phyloP scores from a whole-genome alignment of 2,888 invertebrate species.

The Nematopogon swammerdamellus region DNA sequence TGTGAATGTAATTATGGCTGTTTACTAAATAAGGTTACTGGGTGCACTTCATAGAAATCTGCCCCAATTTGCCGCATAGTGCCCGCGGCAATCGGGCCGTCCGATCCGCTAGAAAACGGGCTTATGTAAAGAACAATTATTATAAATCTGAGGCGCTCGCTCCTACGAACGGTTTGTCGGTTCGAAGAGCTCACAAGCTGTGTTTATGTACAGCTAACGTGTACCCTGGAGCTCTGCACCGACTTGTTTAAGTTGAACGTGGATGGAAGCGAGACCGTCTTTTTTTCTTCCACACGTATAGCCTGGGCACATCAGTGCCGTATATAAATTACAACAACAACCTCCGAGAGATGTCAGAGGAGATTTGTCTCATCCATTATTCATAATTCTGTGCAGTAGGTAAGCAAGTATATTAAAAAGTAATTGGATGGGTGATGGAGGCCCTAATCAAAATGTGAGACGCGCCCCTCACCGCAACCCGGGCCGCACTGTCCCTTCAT shows the following conservation, averaged over 20 bases:
- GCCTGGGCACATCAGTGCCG: neutral
- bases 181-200: too few relatives aligned
- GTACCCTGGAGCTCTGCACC: too few relatives aligned
- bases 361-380: neutral
- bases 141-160: too few relatives aligned
- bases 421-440: neutral
- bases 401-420: neutral
- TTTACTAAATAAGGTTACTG: neutral
- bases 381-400: neutral
- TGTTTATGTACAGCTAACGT: too few relatives aligned
- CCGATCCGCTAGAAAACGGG: too few relatives aligned
- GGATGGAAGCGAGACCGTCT: too few relatives aligned
- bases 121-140: too few relatives aligned
- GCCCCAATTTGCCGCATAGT: neutral
- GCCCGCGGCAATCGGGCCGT: neutral
- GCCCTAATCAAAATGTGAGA: neutral
- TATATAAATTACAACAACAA: neutral
- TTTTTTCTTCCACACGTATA: too few relatives aligned
- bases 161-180: too few relatives aligned
- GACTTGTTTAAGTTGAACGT: too few relatives aligned
- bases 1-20: neutral
- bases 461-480: too few relatives aligned
- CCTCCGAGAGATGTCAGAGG: neutral
- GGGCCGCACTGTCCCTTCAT: neutral
- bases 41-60: neutral